Evolutionary conservation across 1,140 invertebrate genomes (phyloP), one percentile per base, ranked within the genome.

Genomic region (Heterodera carotae): DNA sequence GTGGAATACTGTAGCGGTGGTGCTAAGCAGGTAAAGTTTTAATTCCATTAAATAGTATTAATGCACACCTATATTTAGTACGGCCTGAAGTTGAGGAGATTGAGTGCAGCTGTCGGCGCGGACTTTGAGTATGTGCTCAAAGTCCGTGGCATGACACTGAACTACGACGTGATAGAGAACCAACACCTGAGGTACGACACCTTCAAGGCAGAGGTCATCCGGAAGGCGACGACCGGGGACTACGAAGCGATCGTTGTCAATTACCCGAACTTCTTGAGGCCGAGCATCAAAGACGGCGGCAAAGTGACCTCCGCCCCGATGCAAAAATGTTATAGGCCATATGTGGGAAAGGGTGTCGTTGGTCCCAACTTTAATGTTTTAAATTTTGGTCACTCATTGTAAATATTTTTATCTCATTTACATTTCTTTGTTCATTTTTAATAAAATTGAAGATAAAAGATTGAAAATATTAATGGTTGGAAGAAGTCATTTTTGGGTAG

Each of bases 41-140:
- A n/a, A n/a, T n/a, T n/a, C n/a, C n/a, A n/a, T n/a, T n/a, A n/a
- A n/a, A n/a, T n/a, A n/a, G n/a, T n/a, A n/a, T n/a, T 6, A 43
- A 43, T 43, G 0, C 12, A 8, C n/a, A 29, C n/a, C n/a, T n/a
- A 6, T 8, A 8, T 43, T 43, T 43, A 43, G 39, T 68, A 68
- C 29, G 67, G 31, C 1, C 6, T 69, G 4, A 15, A 34, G 12
- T 18, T 69, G 2, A 2, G n/a, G 29, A 29, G 33, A 4, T 15
- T 15, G n/a, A 6, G 29, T 34, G 68, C 22, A 12, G 31, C 4
- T 22, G n/a, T 29, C 12, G 68, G 29, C 10, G 12, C n/a, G 25
- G 7, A 69, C 27, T 8, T 12, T 27, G 68, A 69, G 12, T 34
- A 69, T 69, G 33, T 69, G 39, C 53, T 69, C 25, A 69, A 69